Conservation (phyloP, 2,888 invertebrate species). For the Dichetophora obliterata region DNA sequence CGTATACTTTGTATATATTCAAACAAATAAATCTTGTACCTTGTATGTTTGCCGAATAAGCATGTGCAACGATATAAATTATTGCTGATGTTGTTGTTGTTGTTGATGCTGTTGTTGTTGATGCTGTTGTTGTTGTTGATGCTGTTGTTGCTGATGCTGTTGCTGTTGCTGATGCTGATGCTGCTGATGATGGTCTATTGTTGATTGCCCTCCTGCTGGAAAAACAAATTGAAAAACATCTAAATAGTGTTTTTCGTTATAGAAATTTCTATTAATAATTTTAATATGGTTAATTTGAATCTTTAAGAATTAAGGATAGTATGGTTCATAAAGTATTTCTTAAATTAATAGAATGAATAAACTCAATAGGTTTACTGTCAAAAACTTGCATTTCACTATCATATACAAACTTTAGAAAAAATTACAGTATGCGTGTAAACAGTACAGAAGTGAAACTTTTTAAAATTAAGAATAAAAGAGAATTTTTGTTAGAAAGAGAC, state of each 20-base stretch:
- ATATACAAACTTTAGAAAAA: too few relatives aligned
- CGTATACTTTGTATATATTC: conserved; percentile 26
- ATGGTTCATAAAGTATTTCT: too few relatives aligned
- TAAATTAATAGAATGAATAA: too few relatives aligned
- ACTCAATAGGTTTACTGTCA: too few relatives aligned
- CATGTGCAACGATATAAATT: neutral
- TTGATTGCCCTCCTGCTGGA: conserved; percentile 54
- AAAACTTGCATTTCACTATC: too few relatives aligned
- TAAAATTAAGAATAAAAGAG: too few relatives aligned
- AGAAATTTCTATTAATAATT: neutral
- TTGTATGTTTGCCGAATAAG: conserved; percentile 43
- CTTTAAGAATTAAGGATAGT: too few relatives aligned
- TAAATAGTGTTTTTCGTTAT: conserved; percentile 56
- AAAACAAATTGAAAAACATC: conserved; percentile 62
- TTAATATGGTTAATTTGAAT: neutral
- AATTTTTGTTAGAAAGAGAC: too few relatives aligned
- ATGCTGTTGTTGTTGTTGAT: conserved; percentile 46
- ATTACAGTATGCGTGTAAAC: too few relatives aligned
- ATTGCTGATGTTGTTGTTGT: conserved; percentile 44
- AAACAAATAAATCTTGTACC: conserved; percentile 40
- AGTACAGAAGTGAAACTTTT: too few relatives aligned
- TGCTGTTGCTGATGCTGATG: conserved; percentile 46
- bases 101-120: conserved; percentile 45
- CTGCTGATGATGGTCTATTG: conserved; percentile 46
- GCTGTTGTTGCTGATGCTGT: conserved; percentile 45